Base-by-base conservation (phyloP, 2,888 invertebrate species). In the Epiblema foenella region DNA sequence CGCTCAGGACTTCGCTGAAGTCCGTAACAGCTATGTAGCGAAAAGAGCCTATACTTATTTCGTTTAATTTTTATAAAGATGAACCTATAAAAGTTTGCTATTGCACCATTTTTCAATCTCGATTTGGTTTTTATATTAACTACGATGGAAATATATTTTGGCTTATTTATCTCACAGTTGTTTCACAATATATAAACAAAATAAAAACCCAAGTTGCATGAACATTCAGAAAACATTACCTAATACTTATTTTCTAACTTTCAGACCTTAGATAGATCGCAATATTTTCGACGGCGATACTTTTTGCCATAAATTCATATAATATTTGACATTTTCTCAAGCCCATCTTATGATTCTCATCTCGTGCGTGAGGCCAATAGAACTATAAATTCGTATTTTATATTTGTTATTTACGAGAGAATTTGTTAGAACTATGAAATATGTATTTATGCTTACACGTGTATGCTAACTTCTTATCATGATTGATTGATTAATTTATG, bases 281-380 rank as follows among this genome's bases (percentile, higher is more conserved):
- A 42, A 39, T 17, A 29, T 49, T 57, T 24, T n/a, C 3, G 17
- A 18, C 39, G 51, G 29, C 17, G 12, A 29, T 51, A 54, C 60
- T 42, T 58, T 46, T 51, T 12, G 39, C 9, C 67, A 52, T 68
- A 67, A 67, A 67, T 67, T 58, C 51, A 59, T 59, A 67, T 52
- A 60, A 68, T 18, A 60, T 60, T 60, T 42, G 52, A 54, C 59
- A 59, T 68, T 51, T 54, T 24, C 59, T 39, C 24, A n/a, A 18
- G 42, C 20, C 29, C 37, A 42, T 60, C 24, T n/a, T n/a, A n/a
- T n/a, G n/a, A n/a, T n/a, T n/a, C n/a, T 60, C 33, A 60, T 42
- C 12, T 39, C 17, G n/a, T 51, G 37, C 46, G 20, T 9, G 8
- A 37, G 15, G 60, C 9, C 11, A 54, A 60, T 17, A 49, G 39